These are phyloP conservation scores for Sympetrum striolatum DNA, from an alignment of 2,888 invertebrate species.

Conservation along the genomic window DNA sequence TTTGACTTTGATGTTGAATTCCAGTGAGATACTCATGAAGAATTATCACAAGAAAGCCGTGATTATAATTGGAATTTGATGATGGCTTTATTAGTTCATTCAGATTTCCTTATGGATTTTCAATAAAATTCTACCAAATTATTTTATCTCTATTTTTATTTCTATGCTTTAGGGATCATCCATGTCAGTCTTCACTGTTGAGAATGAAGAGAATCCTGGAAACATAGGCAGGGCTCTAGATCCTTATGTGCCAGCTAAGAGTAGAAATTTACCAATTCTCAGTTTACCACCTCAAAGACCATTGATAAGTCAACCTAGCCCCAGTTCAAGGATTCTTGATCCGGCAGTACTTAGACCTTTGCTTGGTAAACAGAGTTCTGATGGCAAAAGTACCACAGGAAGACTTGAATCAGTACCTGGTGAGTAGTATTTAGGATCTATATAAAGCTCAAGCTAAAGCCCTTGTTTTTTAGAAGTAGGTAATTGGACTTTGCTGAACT, in stretches of 20 bases:
- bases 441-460: too few relatives aligned
- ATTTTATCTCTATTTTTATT: neutral
- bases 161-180: neutral
- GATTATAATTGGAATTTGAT: too few relatives aligned
- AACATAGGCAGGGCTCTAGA: neutral
- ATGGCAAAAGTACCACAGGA: neutral
- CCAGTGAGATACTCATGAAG: too few relatives aligned
- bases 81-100: too few relatives aligned
- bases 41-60: too few relatives aligned
- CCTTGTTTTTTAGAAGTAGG: too few relatives aligned
- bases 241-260: neutral
- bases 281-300: neutral
- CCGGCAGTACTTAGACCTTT: neutral
- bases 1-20: too few relatives aligned
- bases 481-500: neutral
- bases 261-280: neutral
- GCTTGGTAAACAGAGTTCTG: neutral
- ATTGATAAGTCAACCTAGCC: neutral
- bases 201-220: neutral
- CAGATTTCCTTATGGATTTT: too few relatives aligned
- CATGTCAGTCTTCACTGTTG: neutral
- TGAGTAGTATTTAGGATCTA: neutral
- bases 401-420: constrained; percentile 28
- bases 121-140: too few relatives aligned
- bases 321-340: neutral